phyloP scores from a whole-genome alignment of 2,113 vertebrate genomes.

The Seriola quinqueradiata region DNA sequence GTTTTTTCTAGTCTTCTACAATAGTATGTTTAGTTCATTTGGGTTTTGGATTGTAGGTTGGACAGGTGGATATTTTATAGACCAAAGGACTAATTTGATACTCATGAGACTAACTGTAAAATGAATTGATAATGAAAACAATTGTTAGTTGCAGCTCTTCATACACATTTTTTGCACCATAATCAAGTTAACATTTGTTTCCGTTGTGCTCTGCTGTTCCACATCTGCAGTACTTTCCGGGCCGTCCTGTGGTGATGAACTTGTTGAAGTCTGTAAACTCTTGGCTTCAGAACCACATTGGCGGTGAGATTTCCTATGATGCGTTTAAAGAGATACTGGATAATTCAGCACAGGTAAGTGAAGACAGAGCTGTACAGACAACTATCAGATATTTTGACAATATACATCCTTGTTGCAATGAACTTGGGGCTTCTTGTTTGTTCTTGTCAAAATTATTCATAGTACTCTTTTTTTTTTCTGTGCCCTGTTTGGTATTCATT shows the following conservation, averaged over 20 bases:
- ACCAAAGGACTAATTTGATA: background rate
- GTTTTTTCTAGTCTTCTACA: no score
- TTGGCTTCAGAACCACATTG: slow-evolving; percentile 84
- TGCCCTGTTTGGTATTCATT: background rate
- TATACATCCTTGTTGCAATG: background rate
- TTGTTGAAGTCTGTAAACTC: slow-evolving; percentile 81
- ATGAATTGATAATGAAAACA: background rate
- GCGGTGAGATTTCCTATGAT: slow-evolving; percentile 80
- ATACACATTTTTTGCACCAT: background rate
- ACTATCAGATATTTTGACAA: background rate
- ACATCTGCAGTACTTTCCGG: slow-evolving; percentile 89
- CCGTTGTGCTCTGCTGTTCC: slow-evolving; percentile 9
- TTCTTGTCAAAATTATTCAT: background rate
- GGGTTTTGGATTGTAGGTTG: no score
- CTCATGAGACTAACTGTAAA: background rate
- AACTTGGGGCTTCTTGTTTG: background rate
- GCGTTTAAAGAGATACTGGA: slow-evolving; percentile 84
- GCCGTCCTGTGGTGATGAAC: slow-evolving; percentile 87
- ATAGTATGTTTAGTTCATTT: no score
- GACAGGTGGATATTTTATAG: background rate
- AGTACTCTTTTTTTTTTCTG: background rate
- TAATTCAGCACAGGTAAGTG: slow-evolving; percentile 84
- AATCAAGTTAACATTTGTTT: background rate
- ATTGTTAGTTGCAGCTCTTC: background rate
- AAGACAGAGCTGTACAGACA: background rate